Evolutionary conservation across 2,797 vertebrate genomes (phyloP).

Genomic region (Bradypus variegatus): DNA sequence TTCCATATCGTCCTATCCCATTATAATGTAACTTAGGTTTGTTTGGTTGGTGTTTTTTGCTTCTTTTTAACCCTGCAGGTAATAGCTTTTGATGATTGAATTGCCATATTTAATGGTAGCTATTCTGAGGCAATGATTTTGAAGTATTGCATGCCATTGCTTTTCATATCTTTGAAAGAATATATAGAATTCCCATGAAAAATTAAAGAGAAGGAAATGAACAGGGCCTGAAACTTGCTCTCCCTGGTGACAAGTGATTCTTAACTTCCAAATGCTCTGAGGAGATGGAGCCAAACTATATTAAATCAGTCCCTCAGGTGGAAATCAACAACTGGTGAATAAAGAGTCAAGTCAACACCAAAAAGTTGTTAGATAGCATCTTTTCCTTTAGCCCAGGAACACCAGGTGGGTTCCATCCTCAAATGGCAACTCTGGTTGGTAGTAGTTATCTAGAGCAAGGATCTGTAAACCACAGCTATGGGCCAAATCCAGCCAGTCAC

Average conservation of each 20-base stretch:
- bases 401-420: not conserved
- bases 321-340: not conserved
- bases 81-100: conserved; percentile 7
- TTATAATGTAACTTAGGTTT: conserved; percentile 39
- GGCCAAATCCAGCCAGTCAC: not conserved
- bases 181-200: not conserved
- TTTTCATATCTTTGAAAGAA: conserved; percentile 23
- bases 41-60: not conserved
- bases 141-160: conserved; percentile 20
- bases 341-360: not conserved
- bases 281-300: not conserved
- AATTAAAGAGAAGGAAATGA: conserved; percentile 15
- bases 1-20: conserved; percentile 6
- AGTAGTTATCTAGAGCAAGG: not conserved
- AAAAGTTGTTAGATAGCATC: not conserved
- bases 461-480: not conserved
- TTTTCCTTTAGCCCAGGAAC: not conserved
- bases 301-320: not conserved
- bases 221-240: not conserved
- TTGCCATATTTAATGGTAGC: not conserved
- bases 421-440: not conserved
- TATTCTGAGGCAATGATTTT: conserved; percentile 9
- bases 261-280: not conserved
- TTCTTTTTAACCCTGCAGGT: conserved; percentile 1
- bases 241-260: not conserved